Evolutionary conservation across 1,140 invertebrate species (phyloP).

Genomic region (Bombus haemorrhoidalis): DNA sequence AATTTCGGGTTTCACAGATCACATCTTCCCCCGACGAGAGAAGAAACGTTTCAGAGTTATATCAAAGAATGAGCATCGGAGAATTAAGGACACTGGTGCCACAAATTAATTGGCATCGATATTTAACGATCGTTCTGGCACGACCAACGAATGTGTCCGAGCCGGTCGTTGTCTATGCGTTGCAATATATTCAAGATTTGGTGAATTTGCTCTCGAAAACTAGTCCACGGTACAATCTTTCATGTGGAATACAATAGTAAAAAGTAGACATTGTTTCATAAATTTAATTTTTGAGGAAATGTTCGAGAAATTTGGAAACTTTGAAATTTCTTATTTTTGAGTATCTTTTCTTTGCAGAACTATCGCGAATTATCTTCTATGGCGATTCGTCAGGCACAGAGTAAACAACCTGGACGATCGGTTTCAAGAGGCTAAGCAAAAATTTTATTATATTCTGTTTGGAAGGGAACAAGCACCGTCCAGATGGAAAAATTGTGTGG

Average conservation of each 20-base stretch:
- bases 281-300: not conserved
- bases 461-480: constrained; percentile 89
- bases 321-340: not conserved
- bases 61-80: constrained; percentile 89
- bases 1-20: constrained; percentile 83
- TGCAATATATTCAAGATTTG: constrained; percentile 85
- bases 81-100: constrained; percentile 88
- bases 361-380: constrained; percentile 91
- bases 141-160: constrained; percentile 84
- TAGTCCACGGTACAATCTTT: constrained; percentile 70
- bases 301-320: no score
- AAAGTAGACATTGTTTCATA: not conserved
- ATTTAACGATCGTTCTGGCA: constrained; percentile 88
- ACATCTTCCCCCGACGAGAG: constrained; percentile 91
- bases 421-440: constrained; percentile 86
- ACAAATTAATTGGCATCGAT: constrained; percentile 90
- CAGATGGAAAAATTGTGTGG: constrained; percentile 92
- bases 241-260: not conserved
- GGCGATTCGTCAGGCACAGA: constrained; percentile 93
- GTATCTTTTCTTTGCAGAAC: constrained; percentile 69
- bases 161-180: constrained; percentile 89
- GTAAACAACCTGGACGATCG: constrained; percentile 93
- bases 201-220: constrained; percentile 80
- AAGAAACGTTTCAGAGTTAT: constrained; percentile 90
- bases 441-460: constrained; percentile 88